Evolutionary conservation across 1,140 invertebrate species (phyloP), one percentile per base, ranked within the genome.

Genomic region (Goniozus legneri): DNA sequence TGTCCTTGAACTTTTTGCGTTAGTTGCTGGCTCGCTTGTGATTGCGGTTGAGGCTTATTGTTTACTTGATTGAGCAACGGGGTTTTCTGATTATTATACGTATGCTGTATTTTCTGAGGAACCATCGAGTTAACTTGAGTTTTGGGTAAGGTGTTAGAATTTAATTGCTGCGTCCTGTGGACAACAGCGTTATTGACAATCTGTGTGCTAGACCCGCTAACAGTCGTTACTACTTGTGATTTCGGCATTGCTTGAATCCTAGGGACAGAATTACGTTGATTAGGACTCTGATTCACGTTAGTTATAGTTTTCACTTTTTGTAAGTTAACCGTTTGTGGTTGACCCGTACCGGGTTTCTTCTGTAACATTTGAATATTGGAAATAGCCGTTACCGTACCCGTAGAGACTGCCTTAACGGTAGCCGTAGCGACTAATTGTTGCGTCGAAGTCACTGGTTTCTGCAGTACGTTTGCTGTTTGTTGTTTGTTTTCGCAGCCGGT

Each of bases 341-440:
- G 58, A 4, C 40, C 54, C 2, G 38, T 30, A 12, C 54, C 36
- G 19, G 46, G 24, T 34, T 67, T 64, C 3, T 53, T 38, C 13
- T 66, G 65, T 39, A 64, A 50, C 50, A 54, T 64, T 15, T 67
- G 65, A 6, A 68, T 35, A 38, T 65, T 65, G 4, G 54, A 34
- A n/a, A 65, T 44, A 2, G 52, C 20, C 15, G 47, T 34, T 2
- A 47, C 22, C 15, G 47, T 34, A 2, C 47, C 47, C n/a, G 50
- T 44, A 10, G 45, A 45, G 3, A 63, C 50, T 2, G 54, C 39
- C 13, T 63, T 63, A 3, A 62, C 54, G 14, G 48, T 32, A 4
- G 45, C 50, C 1, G 47, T 36, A 6, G 45, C 34, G 1, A 62
- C 34, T 0, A 60, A 35, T 10, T 61, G 55, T 15, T 61, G 56